A percentile compares a stretch with the other conserved stretches of the same genome.
Evolutionary conservation across 1,140 invertebrate species (phyloP).

Genomic region (Plutomurus gul): DNA sequence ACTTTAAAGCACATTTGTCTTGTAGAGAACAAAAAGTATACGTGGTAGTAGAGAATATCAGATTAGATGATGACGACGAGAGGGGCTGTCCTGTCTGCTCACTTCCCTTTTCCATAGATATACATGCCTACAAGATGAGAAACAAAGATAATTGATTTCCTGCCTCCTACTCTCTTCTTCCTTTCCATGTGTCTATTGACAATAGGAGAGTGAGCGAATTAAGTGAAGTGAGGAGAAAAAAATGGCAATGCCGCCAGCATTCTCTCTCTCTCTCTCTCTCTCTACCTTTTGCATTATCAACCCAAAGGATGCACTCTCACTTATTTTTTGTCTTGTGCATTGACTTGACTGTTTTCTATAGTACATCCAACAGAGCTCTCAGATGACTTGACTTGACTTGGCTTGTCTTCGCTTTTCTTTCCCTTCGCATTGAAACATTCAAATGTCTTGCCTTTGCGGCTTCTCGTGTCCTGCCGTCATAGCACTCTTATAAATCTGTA

Average conservation of each 20-base stretch:
- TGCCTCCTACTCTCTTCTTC: background rate
- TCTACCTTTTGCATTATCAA: conserved; percentile 9
- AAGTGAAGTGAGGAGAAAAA: no score
- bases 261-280: no score
- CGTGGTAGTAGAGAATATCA: background rate
- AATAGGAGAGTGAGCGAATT: background rate
- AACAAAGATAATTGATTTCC: conserved; percentile 20
- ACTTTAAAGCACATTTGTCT: background rate
- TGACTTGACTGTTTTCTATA: background rate
- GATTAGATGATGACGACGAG: background rate
- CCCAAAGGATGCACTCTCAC: conserved; percentile 18
- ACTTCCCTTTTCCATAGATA: background rate
- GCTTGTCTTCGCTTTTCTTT: conserved; percentile 5
- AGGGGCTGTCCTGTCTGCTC: background rate
- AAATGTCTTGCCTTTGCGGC: conserved; percentile 22
- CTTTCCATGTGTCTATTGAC: conserved; percentile 1
- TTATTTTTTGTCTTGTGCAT: conserved; percentile 13
- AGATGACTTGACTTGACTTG: conserved; percentile 5
- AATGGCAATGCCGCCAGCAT: background rate
- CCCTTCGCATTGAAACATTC: conserved; percentile 7
- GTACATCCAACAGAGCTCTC: no score
- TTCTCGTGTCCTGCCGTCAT: background rate
- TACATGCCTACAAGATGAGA: background rate
- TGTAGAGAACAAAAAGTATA: background rate
- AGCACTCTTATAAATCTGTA: background rate